Conservation (phyloP, 2,888 invertebrate genomes). For the Rapana venosa region DNA sequence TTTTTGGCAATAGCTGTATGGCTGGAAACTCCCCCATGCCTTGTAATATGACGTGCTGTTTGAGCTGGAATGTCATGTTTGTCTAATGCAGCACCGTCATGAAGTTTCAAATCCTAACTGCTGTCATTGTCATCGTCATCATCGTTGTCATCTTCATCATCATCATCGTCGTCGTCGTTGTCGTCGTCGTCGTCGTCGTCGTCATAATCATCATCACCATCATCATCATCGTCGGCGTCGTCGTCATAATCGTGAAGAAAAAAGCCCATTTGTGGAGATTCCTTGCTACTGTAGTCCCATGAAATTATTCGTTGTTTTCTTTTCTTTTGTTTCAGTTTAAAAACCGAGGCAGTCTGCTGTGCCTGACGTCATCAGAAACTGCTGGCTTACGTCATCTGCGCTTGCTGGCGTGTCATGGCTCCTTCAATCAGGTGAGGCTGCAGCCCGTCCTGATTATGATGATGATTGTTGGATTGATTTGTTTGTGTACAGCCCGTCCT, state of each 20-base stretch:
- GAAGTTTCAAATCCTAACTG: neutral
- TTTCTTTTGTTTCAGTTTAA: slow-evolving; percentile 44
- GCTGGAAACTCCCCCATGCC: too few relatives aligned
- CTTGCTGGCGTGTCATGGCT: slow-evolving; percentile 49
- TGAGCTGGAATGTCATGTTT: too few relatives aligned
- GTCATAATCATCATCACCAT: slow-evolving; percentile 27
- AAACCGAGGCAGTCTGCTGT: slow-evolving; percentile 51
- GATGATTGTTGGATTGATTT: neutral
- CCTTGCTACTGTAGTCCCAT: too few relatives aligned
- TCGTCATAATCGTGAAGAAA: slow-evolving; percentile 5
- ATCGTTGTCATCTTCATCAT: slow-evolving; percentile 25
- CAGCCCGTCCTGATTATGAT: too few relatives aligned
- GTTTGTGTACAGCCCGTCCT: too few relatives aligned
- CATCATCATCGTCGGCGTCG: neutral
- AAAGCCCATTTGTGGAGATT: too few relatives aligned
- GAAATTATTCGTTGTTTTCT: neutral
- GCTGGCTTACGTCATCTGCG: slow-evolving; percentile 19
- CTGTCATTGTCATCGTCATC: neutral
- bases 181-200: slow-evolving; percentile 7
- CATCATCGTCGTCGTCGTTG: slow-evolving; percentile 34
- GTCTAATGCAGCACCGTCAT: too few relatives aligned
- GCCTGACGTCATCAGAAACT: slow-evolving; percentile 38
- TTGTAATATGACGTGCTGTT: too few relatives aligned
- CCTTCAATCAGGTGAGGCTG: slow-evolving; percentile 46
- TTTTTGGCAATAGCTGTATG: too few relatives aligned